These are phyloP conservation scores for Acrocephalus scirpaceus DNA, from an alignment of 2,797 vertebrate genomes.

Conservation along the genomic window DNA sequence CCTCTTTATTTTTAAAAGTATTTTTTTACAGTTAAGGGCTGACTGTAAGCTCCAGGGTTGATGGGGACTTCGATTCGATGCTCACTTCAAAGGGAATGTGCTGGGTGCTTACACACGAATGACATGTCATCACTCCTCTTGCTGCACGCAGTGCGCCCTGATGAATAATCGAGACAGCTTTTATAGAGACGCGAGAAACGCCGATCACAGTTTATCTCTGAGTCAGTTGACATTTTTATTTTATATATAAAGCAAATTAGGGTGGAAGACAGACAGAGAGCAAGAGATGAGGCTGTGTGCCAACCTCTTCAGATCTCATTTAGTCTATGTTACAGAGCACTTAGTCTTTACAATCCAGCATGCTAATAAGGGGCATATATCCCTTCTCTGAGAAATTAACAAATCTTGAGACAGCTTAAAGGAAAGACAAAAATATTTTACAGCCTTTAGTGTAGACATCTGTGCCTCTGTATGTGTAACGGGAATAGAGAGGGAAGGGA, in stretches of 20 bases:
- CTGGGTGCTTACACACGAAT: background rate
- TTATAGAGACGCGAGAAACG: slow-evolving; percentile 9
- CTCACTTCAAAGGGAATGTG: slow-evolving; percentile 36
- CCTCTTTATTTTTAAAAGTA: background rate
- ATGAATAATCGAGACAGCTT: slow-evolving; percentile 50
- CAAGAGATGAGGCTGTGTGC: background rate
- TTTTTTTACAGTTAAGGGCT: background rate
- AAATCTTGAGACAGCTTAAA: background rate
- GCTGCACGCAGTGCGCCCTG: background rate
- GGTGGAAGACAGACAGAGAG: slow-evolving; percentile 40
- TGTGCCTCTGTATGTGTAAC: background rate
- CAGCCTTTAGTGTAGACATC: background rate
- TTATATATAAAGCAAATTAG: slow-evolving; percentile 46
- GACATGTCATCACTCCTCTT: background rate
- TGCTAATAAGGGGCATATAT: background rate
- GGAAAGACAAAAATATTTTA: background rate
- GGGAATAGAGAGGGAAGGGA: background rate
- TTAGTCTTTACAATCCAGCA: background rate
- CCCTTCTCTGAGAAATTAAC: background rate
- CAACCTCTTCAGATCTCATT: slow-evolving; percentile 39
- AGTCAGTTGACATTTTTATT: slow-evolving; percentile 54
- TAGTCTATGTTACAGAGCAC: background rate
- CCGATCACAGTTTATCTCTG: slow-evolving; percentile 32
- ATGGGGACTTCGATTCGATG: background rate
- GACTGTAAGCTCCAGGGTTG: background rate